Percentiles rank a stretch among this genome's conserved stretches.
phyloP scores from a whole-genome alignment of 2,888 invertebrate species.

The Zhengitettix transpicula region DNA sequence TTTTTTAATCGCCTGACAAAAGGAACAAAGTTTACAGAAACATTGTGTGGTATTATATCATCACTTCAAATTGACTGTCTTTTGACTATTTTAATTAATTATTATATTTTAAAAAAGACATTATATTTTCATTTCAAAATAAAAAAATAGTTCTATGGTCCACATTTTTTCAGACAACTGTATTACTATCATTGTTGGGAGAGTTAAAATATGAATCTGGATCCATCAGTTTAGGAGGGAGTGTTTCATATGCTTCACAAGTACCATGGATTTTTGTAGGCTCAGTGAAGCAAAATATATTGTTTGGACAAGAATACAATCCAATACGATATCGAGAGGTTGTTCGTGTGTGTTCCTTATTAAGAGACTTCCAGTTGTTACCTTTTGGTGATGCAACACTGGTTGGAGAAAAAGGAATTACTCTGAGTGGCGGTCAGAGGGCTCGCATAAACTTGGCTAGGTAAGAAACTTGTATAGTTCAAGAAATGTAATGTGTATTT shows the following conservation, averaged over 20 bases:
- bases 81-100: too few species aligned
- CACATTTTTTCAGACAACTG: too few species aligned
- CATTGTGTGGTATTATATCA: too few species aligned
- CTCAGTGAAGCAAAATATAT: conserved; percentile 79
- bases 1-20: too few species aligned
- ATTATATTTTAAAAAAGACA: too few species aligned
- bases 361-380: conserved; percentile 50
- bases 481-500: too few species aligned
- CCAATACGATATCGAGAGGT: conserved; percentile 46
- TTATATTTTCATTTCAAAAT: too few species aligned
- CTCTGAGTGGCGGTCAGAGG: conserved; percentile 64
- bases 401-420: conserved; percentile 62
- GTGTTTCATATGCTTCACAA: conserved; percentile 64
- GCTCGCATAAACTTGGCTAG: conserved; percentile 60
- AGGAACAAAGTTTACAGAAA: too few species aligned
- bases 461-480: conserved; percentile 17
- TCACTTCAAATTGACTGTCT: too few species aligned
- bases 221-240: conserved; percentile 36
- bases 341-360: conserved; percentile 22
- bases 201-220: too few species aligned
- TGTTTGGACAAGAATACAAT: conserved; percentile 69
- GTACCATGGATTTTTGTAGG: conserved; percentile 76
- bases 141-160: too few species aligned
- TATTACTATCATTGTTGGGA: too few species aligned
- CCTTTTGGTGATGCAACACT: conserved; percentile 55